Evolutionary conservation across 2,113 vertebrate species (phyloP).

Genomic region (Cryptoleucopteryx plumbea): DNA sequence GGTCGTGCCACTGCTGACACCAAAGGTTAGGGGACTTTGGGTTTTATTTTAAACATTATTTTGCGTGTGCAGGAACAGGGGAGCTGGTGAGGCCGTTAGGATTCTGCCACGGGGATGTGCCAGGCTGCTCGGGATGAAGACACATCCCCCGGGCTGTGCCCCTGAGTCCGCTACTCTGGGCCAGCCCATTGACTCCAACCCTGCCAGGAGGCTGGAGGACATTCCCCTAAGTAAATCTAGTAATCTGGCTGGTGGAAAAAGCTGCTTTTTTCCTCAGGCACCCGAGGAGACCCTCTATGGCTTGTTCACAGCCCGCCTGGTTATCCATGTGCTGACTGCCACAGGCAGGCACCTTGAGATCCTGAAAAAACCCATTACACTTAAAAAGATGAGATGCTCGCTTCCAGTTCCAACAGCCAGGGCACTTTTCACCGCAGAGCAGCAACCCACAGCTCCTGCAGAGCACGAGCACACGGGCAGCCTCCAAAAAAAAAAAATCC

Average conservation of each 20-base stretch:
- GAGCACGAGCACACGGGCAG: fast-evolving
- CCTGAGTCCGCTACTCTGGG: not conserved
- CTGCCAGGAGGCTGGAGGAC: not conserved
- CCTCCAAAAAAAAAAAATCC: not conserved
- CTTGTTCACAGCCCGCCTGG: not conserved
- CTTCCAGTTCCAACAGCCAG: not conserved
- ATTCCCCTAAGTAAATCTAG: not conserved
- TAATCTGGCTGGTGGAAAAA: not conserved
- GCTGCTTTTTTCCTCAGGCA: not conserved
- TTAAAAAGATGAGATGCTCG: not conserved
- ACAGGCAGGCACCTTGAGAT: not conserved
- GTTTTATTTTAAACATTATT: not conserved
- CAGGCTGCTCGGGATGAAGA: not conserved
- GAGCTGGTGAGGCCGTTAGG: not conserved
- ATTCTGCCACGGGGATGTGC: not conserved
- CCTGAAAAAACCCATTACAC: not conserved
- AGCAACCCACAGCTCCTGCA: not conserved
- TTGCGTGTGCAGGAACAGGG: not conserved
- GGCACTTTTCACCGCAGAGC: not conserved
- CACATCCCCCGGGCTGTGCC: not conserved
- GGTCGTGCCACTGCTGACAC: not conserved
- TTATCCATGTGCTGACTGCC: not conserved
- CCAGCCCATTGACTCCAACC: not conserved
- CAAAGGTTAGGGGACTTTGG: not conserved
- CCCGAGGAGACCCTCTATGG: not conserved